Conservation (phyloP, 2,113 vertebrate genomes). For the Hippotragus niger region DNA sequence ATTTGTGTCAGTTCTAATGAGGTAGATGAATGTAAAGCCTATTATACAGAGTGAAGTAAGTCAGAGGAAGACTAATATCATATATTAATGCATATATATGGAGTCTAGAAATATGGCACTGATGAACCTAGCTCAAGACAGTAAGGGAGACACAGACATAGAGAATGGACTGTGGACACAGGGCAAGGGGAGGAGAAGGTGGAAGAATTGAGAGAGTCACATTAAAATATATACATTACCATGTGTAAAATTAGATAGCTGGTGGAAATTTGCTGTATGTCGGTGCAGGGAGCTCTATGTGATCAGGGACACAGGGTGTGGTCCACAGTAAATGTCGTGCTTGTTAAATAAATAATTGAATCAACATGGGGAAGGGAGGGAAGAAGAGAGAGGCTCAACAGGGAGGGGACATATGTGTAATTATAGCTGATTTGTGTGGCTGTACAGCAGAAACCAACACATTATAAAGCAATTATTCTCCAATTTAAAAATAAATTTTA, state of each 20-base stretch:
- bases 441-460: neutral
- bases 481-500: neutral
- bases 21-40: neutral
- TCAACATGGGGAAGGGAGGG: neutral
- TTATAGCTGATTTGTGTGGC: neutral
- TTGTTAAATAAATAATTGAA: neutral
- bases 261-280: neutral
- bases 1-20: neutral
- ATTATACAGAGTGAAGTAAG: neutral
- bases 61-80: neutral
- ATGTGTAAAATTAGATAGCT: neutral
- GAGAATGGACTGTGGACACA: neutral
- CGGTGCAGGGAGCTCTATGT: neutral
- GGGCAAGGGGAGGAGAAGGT: neutral
- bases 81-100: neutral
- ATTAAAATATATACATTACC: neutral
- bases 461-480: neutral
- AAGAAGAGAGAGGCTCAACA: neutral
- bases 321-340: neutral
- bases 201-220: neutral
- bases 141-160: neutral
- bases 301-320: neutral
- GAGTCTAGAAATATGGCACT: neutral
- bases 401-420: neutral
- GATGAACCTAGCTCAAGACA: neutral